These are phyloP conservation scores for Solenodon paradoxus DNA, from an alignment of 2,113 vertebrate genomes.

Conservation along the genomic window DNA sequence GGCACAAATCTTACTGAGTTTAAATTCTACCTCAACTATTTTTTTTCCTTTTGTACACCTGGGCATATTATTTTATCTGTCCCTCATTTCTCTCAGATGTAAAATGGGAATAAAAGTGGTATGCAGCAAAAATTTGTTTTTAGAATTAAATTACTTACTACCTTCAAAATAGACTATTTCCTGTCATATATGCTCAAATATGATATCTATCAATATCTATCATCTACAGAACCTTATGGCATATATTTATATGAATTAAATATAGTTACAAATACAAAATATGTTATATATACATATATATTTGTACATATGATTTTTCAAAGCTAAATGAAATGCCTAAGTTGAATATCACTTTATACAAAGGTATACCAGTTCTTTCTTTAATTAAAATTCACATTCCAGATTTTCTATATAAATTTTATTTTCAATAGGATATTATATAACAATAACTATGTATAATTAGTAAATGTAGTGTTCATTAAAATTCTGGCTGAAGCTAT, in stretches of 20 bases:
- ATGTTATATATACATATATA: too few relatives aligned
- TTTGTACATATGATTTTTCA: not conserved
- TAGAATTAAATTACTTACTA: not conserved
- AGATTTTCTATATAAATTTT: not conserved
- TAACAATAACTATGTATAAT: not conserved
- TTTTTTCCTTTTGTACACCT: not conserved
- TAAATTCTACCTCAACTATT: not conserved
- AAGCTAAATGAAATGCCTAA: not conserved
- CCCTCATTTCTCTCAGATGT: not conserved
- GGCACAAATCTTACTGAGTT: not conserved
- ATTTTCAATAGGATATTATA: not conserved
- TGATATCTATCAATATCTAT: too few relatives aligned
- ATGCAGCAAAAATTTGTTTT: not conserved
- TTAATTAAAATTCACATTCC: not conserved
- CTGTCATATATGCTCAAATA: not conserved
- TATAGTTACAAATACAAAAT: too few relatives aligned
- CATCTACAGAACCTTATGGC: too few relatives aligned
- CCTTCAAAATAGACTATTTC: not conserved
- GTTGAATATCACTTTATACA: not conserved
- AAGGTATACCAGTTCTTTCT: not conserved
- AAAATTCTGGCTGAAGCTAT: not conserved
- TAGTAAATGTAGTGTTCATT: not conserved
- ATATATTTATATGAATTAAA: too few relatives aligned
- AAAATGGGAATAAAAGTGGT: not conserved
- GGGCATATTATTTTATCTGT: not conserved